Evolutionary conservation across 2,797 vertebrate genomes (phyloP).

Genomic region (Sparus aurata): DNA sequence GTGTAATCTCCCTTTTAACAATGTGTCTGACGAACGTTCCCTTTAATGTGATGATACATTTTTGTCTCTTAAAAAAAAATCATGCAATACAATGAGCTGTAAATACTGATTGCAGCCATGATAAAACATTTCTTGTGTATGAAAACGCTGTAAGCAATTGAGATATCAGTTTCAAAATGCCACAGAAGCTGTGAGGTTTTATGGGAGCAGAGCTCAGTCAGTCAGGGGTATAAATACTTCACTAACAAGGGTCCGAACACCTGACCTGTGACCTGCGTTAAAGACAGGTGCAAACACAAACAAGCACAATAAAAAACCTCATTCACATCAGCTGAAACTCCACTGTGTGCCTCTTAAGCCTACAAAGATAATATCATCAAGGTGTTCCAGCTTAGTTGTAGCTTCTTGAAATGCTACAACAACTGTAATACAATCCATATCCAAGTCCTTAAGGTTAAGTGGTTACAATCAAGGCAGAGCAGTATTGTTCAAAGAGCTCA

Average conservation of each 20-base stretch:
- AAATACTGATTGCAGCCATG: conserved; percentile 63
- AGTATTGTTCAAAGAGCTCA: conserved; percentile 63
- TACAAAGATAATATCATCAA: conserved; percentile 38
- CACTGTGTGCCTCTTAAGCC: conserved; percentile 39
- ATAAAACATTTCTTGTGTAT: conserved; percentile 54
- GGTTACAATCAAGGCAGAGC: conserved; percentile 80
- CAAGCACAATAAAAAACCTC: conserved; percentile 67
- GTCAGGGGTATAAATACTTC: conserved; percentile 73
- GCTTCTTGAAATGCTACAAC: conserved; percentile 66
- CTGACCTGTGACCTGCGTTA: conserved; percentile 53
- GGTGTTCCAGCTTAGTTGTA: conserved; percentile 57
- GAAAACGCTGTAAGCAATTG: conserved; percentile 49
- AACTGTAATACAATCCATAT: conserved; percentile 62
- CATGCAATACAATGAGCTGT: conserved; percentile 68
- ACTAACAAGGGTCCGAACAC: conserved; percentile 58
- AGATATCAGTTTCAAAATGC: conserved; percentile 52
- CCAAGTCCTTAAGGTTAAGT: conserved; percentile 77
- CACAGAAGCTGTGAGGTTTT: conserved; percentile 55
- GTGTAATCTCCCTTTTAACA: conserved; percentile 72
- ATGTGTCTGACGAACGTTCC: conserved; percentile 61
- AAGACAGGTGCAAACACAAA: conserved; percentile 71
- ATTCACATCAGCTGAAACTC: conserved; percentile 63
- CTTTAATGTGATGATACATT: conserved; percentile 68
- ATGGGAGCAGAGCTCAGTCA: conserved; percentile 54
- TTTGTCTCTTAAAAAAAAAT: conserved; percentile 14